Conservation (phyloP, 1,140 invertebrate genomes). For the Delia radicum region DNA sequence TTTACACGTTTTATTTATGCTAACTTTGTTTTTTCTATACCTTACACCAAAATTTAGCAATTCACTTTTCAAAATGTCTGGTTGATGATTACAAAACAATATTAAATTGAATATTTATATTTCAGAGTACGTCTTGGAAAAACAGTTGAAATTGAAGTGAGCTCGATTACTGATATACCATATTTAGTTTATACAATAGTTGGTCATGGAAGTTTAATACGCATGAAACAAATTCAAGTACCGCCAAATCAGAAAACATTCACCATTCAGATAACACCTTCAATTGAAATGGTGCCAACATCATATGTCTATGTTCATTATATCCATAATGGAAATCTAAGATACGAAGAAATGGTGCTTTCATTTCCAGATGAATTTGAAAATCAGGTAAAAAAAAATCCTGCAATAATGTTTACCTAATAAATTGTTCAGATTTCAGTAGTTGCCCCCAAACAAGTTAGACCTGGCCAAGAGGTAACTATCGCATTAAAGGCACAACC, state of each 20-base stretch:
- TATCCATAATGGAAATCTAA: not conserved
- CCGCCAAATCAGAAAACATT: slow-evolving; percentile 31
- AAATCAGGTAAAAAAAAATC: not conserved
- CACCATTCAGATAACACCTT: slow-evolving; percentile 65
- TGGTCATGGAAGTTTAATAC: slow-evolving; percentile 80
- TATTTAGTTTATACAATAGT: slow-evolving; percentile 80
- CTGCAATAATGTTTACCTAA: not conserved
- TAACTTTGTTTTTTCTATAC: too few relatives aligned
- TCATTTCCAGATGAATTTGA: not conserved
- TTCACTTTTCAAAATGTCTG: not conserved
- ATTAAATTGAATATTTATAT: not conserved
- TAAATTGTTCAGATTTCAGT: not conserved
- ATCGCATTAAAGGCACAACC: not conserved
- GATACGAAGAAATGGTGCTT: not conserved
- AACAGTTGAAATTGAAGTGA: slow-evolving; percentile 77
- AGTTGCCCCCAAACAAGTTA: not conserved
- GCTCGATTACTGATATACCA: slow-evolving; percentile 75
- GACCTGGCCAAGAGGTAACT: not conserved
- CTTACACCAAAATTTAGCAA: too few relatives aligned
- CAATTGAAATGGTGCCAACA: slow-evolving; percentile 75
- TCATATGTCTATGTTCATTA: slow-evolving; percentile 57
- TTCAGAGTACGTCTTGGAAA: slow-evolving; percentile 64
- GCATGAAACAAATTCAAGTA: slow-evolving; percentile 65
- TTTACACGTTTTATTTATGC: too few relatives aligned
- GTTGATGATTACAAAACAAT: not conserved